Evolutionary conservation across 2,888 invertebrate genomes (phyloP).

Genomic region (Lamproptera curius): DNA sequence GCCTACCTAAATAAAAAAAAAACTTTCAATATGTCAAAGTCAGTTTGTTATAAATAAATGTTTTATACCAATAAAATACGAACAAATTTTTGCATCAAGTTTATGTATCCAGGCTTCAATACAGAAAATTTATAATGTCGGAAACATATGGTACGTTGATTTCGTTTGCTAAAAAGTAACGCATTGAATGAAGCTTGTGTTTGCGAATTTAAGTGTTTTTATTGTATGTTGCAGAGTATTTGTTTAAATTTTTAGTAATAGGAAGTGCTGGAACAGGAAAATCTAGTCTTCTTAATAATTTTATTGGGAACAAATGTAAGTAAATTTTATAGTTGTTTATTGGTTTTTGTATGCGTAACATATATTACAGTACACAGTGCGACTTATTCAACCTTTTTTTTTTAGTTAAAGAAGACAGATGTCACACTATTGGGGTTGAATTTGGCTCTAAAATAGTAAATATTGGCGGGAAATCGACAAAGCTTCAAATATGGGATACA

Average conservation of each 20-base stretch:
- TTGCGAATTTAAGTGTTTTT: not conserved
- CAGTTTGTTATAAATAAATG: too few relatives aligned
- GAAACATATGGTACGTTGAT: slow-evolving; percentile 15
- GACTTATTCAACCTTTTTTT: too few relatives aligned
- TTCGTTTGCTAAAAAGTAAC: not conserved
- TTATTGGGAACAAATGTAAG: slow-evolving; percentile 92
- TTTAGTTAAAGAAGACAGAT: slow-evolving; percentile 88
- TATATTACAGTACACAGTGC: too few relatives aligned
- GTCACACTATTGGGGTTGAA: slow-evolving; percentile 91
- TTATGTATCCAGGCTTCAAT: too few relatives aligned
- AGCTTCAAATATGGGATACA: slow-evolving; percentile 92
- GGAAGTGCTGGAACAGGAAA: slow-evolving; percentile 92
- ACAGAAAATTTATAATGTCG: slow-evolving; percentile 13
- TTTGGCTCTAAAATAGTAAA: slow-evolving; percentile 92
- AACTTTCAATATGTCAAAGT: too few relatives aligned
- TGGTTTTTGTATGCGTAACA: too few relatives aligned
- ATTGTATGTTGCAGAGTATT: slow-evolving; percentile 80
- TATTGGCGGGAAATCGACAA: slow-evolving; percentile 89
- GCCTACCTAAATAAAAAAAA: too few relatives aligned
- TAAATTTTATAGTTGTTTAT: too few relatives aligned
- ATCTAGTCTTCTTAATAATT: slow-evolving; percentile 89
- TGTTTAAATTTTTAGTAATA: slow-evolving; percentile 91
- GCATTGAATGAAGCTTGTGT: not conserved
- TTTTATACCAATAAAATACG: too few relatives aligned
- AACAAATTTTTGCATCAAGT: too few relatives aligned